A percentile compares a stretch with the other conserved stretches of the same genome.
These are phyloP conservation scores for Norana najaformis DNA, from an alignment of 2,888 invertebrate species.

Conservation along the genomic window DNA sequence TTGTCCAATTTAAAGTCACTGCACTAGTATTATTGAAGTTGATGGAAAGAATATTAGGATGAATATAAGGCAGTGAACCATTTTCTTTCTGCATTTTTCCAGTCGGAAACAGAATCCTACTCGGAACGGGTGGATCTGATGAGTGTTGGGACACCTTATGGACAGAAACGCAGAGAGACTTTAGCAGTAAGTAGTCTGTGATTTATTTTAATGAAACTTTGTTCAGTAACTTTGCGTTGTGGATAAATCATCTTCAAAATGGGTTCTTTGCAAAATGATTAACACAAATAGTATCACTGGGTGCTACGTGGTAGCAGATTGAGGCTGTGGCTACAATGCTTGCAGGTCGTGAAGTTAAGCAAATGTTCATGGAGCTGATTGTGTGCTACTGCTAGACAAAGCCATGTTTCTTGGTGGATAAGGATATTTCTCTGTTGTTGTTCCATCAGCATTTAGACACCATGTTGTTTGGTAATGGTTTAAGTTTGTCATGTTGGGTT, in stretches of 20 bases:
- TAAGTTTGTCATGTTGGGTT: neutral
- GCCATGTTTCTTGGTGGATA: neutral
- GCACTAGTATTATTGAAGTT: neutral
- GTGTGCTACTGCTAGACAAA: neutral
- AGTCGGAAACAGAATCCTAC: slow-evolving; percentile 35
- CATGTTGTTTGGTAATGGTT: neutral
- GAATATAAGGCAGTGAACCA: neutral
- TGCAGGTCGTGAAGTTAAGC: neutral
- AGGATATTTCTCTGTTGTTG: neutral
- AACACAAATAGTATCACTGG: neutral
- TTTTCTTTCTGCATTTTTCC: neutral
- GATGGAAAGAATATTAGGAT: neutral
- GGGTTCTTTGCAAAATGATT: neutral
- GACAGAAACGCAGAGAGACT: slow-evolving; percentile 37
- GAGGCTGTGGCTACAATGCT: neutral
- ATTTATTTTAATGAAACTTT: neutral
- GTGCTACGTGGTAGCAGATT: neutral
- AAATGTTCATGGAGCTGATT: no score
- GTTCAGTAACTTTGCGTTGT: neutral
- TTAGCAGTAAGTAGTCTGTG: slow-evolving; percentile 36
- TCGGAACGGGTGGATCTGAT: slow-evolving; percentile 45
- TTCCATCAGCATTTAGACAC: neutral
- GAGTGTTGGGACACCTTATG: slow-evolving; percentile 40
- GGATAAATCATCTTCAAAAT: neutral
- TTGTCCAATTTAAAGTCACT: slow-evolving; percentile 1